A percentile compares a stretch with the other conserved stretches of the same genome.
Conservation (phyloP, 2,113 vertebrate genomes). For the Rattus norvegicus region DNA sequence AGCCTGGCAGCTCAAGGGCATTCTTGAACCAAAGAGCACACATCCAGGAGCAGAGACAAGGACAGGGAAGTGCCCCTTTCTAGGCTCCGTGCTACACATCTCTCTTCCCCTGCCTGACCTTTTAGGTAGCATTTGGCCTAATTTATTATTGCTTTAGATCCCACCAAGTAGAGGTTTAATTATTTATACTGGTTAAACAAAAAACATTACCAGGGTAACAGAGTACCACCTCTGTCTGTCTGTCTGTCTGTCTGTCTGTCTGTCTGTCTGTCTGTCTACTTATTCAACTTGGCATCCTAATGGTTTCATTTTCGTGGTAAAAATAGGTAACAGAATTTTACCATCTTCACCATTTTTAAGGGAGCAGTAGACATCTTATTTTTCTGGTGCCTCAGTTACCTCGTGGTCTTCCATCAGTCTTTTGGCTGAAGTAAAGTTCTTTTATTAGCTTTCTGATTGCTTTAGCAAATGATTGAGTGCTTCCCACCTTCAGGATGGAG, state of each 20-base stretch:
- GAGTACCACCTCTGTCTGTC: neutral
- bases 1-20: neutral
- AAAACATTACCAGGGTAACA: neutral
- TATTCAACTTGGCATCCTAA: neutral
- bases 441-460: constrained; percentile 13
- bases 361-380: neutral
- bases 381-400: neutral
- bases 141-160: constrained; percentile 5
- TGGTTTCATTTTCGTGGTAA: neutral
- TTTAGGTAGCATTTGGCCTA: neutral
- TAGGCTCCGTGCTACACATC: neutral
- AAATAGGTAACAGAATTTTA: neutral
- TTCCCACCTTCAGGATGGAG: neutral
- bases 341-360: neutral
- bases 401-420: neutral
- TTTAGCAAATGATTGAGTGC: constrained; percentile 24
- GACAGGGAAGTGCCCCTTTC: neutral
- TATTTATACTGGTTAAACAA: neutral
- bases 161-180: neutral
- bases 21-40: constrained; percentile 8
- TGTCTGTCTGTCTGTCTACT: neutral
- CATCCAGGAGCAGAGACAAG: neutral
- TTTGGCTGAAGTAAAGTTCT: neutral
- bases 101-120: neutral
- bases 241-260: neutral